A percentile compares a stretch with the other conserved stretches of the same genome.
Evolutionary conservation across 2,888 invertebrate genomes (phyloP).

Genomic region (Morinoia aosen): DNA sequence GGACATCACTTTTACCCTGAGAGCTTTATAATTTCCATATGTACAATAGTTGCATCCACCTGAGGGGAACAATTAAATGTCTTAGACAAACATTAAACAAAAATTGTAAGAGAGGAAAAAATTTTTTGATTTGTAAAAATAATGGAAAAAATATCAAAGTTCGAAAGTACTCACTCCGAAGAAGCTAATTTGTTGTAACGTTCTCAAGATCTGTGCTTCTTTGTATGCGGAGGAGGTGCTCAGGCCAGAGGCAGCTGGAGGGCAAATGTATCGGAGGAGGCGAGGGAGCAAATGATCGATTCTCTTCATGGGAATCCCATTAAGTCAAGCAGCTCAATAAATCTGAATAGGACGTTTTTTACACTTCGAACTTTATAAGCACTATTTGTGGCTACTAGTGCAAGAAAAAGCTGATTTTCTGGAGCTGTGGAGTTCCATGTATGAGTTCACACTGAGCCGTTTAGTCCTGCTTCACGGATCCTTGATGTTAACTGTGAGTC

Average conservation of each 20-base stretch:
- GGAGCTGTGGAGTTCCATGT: too few relatives aligned
- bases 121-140: background rate
- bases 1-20: too few relatives aligned
- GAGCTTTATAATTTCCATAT: background rate
- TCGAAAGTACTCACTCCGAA: background rate
- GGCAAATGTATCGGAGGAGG: background rate
- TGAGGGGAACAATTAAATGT: background rate
- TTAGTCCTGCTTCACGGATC: background rate
- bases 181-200: background rate
- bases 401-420: background rate
- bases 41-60: background rate
- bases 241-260: background rate
- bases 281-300: background rate
- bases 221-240: background rate
- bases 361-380: too few relatives aligned
- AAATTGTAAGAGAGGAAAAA: background rate
- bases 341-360: background rate
- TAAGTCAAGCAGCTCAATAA: background rate
- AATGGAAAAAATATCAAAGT: background rate
- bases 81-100: background rate
- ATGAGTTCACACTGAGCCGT: too few relatives aligned
- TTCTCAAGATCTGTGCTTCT: background rate
- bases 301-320: background rate
- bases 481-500: background rate
- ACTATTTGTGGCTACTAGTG: background rate